Evolutionary conservation across 2,888 invertebrate species (phyloP), one percentile per base, ranked within the genome.

Genomic region (Taphrorychus bicolor): DNA sequence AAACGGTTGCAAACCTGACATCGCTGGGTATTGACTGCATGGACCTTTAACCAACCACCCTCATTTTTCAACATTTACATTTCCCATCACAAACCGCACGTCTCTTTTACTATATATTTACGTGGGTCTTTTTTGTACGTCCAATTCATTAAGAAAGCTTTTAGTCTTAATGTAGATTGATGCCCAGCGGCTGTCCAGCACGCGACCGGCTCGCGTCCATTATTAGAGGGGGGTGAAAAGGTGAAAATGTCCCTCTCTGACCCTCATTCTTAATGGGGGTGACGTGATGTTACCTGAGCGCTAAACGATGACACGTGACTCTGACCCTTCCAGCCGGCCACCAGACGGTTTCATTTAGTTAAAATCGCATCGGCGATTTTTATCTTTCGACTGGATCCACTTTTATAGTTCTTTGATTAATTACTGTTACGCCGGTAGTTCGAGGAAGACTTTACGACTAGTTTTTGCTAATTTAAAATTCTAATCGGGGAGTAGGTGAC

Each of bases 121-220:
- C 45, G 45, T 7, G 2, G 45, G 5, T 1, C 52, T 51, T 51
- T 60, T 42, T 66, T 59, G 21, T 73, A 72, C 76, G 76, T 74
- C 79, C 80, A 82, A 81, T 82, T 82, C 80, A 82, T 82, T 82
- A 81, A 76, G 73, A 78, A 82, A 81, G 77, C 82, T 82, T 82
- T 82, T 82, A 82, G 78, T 80, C 75, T 76, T 82, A 82, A 82
- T 82, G 78, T 80, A 81, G 81, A 82, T 82, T 82, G 82, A 82
- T 82, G 81, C 73, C 75, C 66, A 73, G 76, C 75, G 79, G 77
- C 78, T 72, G 78, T 78, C 76, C 53, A 40, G 66, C 74, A 74
- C 74, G 74, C 73, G 73, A 74, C 73, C 53, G 40, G 66, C 74
- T 73, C 74, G 74, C 73, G 73, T 73, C 73, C 53, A 23, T 67